phyloP scores from a whole-genome alignment of 1,140 invertebrate genomes.

The Aphidius ervi region DNA sequence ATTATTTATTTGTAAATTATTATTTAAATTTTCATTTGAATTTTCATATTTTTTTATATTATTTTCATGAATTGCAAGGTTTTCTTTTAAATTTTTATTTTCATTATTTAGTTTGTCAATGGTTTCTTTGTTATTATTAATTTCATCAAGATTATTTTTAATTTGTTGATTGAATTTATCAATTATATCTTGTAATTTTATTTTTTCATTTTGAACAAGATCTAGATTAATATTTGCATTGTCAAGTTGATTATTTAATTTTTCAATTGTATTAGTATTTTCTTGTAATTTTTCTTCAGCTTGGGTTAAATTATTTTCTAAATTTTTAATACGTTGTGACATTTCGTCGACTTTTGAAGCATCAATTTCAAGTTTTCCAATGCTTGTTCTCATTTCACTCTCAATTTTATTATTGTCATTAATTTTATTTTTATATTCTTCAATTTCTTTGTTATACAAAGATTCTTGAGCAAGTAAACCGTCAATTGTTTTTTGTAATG shows the following conservation, averaged over 20 bases:
- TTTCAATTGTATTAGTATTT: background rate
- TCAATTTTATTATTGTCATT: slow-evolving; percentile 17
- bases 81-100: no score
- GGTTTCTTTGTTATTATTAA: background rate
- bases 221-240: background rate
- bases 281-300: background rate
- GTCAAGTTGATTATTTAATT: background rate
- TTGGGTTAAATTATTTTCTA: slow-evolving; percentile 13
- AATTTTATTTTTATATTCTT: slow-evolving; percentile 24
- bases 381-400: slow-evolving; percentile 22
- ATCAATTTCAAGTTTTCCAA: slow-evolving; percentile 16
- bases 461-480: slow-evolving; percentile 21
- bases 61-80: no score
- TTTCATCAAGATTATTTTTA: background rate
- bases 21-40: no score
- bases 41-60: no score
- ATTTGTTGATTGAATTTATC: background rate
- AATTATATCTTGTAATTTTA: background rate
- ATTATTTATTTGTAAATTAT: no score
- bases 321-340: slow-evolving; percentile 20
- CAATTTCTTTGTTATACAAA: slow-evolving; percentile 22
- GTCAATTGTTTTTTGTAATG: slow-evolving; percentile 26
- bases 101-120: no score
- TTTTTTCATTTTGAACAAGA: background rate
- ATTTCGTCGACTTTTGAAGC: background rate